Percentiles rank a stretch among this genome's conserved stretches.
Evolutionary conservation across 2,888 invertebrate species (phyloP).

Genomic region (Ashinkailepas kermadecensis): DNA sequence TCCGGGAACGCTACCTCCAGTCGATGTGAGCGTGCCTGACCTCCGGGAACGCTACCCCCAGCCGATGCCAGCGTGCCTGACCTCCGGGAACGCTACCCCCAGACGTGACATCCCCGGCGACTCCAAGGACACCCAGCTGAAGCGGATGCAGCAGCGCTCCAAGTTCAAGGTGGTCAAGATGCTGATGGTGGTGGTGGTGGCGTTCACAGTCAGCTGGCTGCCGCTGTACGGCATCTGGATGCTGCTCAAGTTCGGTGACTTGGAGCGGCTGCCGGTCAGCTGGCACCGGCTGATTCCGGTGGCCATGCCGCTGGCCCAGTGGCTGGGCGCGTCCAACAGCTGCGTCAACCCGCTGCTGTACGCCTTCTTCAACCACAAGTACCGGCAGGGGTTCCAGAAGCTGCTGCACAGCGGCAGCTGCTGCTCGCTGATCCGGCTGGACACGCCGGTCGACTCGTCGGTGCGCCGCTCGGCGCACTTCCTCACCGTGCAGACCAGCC

Average conservation of each 20-base stretch:
- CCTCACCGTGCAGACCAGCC: not conserved
- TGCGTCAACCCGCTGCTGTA: slow-evolving; percentile 93
- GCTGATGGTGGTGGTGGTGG: slow-evolving; percentile 82
- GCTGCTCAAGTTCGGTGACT: slow-evolving; percentile 7
- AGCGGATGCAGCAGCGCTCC: slow-evolving; percentile 85
- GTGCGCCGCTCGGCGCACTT: not conserved
- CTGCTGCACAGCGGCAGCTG: slow-evolving; percentile 77
- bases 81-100: slow-evolving; percentile 41
- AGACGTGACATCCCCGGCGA: slow-evolving; percentile 81
- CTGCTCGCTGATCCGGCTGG: slow-evolving; percentile 45
- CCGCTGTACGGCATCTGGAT: slow-evolving; percentile 73
- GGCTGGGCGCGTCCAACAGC: slow-evolving; percentile 87
- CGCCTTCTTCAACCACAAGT: slow-evolving; percentile 91
- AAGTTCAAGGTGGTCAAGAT: slow-evolving; percentile 92
- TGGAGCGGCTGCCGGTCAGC: not conserved
- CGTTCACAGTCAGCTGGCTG: slow-evolving; percentile 90
- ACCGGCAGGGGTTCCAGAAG: slow-evolving; percentile 78
- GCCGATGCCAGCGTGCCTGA: slow-evolving; percentile 41
- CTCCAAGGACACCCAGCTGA: slow-evolving; percentile 83
- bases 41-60: slow-evolving; percentile 44
- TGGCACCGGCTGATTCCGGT: slow-evolving; percentile 57
- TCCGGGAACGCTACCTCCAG: slow-evolving; percentile 47
- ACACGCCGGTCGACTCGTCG: not conserved
- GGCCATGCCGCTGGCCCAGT: slow-evolving; percentile 80
- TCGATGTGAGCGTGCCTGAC: not conserved